These are phyloP conservation scores for Myotis findleyi DNA, from an alignment of 2,797 vertebrate genomes.

Conservation along the genomic window DNA sequence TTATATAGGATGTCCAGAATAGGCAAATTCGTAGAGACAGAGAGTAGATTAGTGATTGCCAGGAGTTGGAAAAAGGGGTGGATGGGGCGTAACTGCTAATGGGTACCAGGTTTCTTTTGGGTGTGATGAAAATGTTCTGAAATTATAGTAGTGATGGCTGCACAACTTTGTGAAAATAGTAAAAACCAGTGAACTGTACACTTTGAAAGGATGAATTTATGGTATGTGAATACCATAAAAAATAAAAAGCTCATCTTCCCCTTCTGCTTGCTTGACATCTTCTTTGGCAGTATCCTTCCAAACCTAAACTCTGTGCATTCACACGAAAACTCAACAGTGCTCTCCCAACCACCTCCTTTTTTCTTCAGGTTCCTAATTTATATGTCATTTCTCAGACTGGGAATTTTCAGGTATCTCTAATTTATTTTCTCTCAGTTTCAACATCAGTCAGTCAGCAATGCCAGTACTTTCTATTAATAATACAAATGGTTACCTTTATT, in stretches of 20 bases:
- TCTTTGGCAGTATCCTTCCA: neutral
- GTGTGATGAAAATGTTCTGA: neutral
- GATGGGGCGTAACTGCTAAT: neutral
- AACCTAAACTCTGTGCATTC: neutral
- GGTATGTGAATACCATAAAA: neutral
- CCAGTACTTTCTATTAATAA: neutral
- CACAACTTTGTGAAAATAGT: neutral
- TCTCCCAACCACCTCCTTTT: slow-evolving; percentile 4
- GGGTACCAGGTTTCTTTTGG: neutral
- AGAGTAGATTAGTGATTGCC: neutral
- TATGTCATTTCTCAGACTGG: neutral
- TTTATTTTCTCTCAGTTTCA: slow-evolving; percentile 29
- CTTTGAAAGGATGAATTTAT: neutral
- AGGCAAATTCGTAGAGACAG: neutral
- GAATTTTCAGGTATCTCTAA: neutral
- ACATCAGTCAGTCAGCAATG: neutral
- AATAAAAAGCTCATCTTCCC: neutral
- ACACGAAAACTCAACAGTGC: neutral
- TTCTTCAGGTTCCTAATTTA: neutral
- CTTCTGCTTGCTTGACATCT: neutral
- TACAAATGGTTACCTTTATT: neutral
- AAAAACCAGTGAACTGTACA: neutral
- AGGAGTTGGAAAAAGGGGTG: neutral
- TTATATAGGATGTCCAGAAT: neutral
- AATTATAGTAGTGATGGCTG: neutral